Base-by-base conservation (phyloP, 2,113 vertebrate genomes). In the Pagrus major region DNA sequence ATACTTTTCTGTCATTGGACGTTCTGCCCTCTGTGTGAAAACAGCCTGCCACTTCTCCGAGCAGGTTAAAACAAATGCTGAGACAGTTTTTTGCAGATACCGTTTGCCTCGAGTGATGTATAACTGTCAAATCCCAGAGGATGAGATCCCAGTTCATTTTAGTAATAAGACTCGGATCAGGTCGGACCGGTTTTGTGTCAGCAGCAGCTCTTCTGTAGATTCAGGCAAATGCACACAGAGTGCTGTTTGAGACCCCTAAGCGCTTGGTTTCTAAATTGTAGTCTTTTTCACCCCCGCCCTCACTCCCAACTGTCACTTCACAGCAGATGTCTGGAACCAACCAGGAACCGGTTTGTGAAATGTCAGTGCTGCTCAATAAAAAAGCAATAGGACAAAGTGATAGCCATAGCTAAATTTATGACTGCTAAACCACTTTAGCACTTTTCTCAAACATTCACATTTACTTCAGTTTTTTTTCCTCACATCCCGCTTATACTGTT, bases 181-280 rank as follows among this genome's bases (percentile, higher is more conserved):
- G 91, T 90, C 31, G 2, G 78, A 91, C 90, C 65, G 61, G 86
- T 92, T 93, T 71, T 71, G 42, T 29, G 46, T 63, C 75, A 67
- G 84, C 75, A 67, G 84, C 55, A 59, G 81, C 46, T 52, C 42
- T 81, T 76, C 20, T 42, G 44, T 71, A 60, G 58, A 67, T 70
- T 73, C 39, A 6, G 21, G n/a, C 44, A 69, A 77, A 74, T 64
- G 51, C 35, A 49, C 46, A 69, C 18, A 16, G 37, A 14, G 29
- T 7, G 9, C 42, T 25, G 78, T 78, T 77, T 41, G n/a, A 78
- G 58, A 86, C 85, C 80, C 88, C 63, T 2, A 9, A 85, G 78
- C 60, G 25, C 71, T 86, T 76, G 47, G 41, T 55, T 73, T 76
- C 12, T 64, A n/a, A 1, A 23, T 39, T 11, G 33, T 18, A 29